Base-by-base conservation (phyloP, 2,888 invertebrate genomes). In the Eurytoma adleriae region DNA sequence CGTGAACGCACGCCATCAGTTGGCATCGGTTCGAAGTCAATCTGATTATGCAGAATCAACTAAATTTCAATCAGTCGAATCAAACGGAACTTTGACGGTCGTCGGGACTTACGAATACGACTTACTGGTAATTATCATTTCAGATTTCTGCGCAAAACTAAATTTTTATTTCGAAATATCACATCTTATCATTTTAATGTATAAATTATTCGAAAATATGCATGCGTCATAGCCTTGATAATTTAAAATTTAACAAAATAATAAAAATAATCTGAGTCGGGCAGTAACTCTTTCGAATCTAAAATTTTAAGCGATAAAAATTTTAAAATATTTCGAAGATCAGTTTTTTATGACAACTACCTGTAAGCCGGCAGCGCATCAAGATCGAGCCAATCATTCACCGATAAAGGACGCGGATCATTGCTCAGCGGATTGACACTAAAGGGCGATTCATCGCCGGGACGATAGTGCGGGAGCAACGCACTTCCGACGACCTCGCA, bases 401-500 rank as follows among this genome's bases (percentile, higher is more conserved):
- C 57, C 54, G 78, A 70, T 59, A 70, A 59, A 67, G 5, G 7
- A 5, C 18, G n/a, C 64, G 56, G 69, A 73, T 79, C 73, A 64
- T 73, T 50, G 72, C 59, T 64, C 74, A 79, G 48, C 48, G n/a
- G 66, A 79, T 75, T 71, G 69, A 75, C 75, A 64, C 72, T 54
- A 20, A 48, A 20, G 40, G 20, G 27, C 50, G 24, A 40, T 40
- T 40, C 40, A 10, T 7, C 10, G 50, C 14, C n/a, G 18, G 2
- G 50, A n/a, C 2, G 5, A 20, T 61, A 27, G 18, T 14, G 24
- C 52, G 74, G 79, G 75, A 79, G 66, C 79, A 80, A 80, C 61
- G 75, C 61, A 80, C 76, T 80, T 70, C 67, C 40, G 48, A 27
- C 64, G 68, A 57, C 59, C 71, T 48, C 66, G 50, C 13, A 12